Evolutionary conservation across 2,888 invertebrate genomes (phyloP), one percentile per base, ranked within the genome.

Genomic region (Anagyrus pseudococci): DNA sequence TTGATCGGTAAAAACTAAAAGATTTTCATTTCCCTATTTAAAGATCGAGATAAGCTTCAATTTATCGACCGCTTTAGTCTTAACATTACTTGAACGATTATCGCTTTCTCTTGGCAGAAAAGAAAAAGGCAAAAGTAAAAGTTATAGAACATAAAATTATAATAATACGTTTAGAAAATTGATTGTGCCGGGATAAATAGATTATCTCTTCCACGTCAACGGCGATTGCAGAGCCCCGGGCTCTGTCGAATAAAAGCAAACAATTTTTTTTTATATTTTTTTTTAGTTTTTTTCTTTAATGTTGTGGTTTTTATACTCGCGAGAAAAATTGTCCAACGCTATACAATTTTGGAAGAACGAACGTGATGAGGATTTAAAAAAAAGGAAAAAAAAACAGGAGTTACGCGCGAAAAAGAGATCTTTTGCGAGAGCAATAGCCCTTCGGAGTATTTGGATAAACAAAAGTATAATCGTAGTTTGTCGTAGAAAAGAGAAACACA

Each of bases 211-310:
- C n/a, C n/a, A n/a, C n/a, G n/a, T n/a, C n/a, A n/a, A n/a, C n/a
- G n/a, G n/a, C n/a, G n/a, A n/a, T n/a, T n/a, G 15, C 10, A 37
- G 8, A 37, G 15, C 8, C 33, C 2, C 15, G 15, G 33, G 33
- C 8, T 15, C 41, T 19, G 13, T 7, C 37, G 26, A 25, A 8
- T 8, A 37, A 58, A 50, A 41, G 22, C 53, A 58, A 62, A 62
- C 53, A 58, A 62, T 62, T 62, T 62, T 62, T 62, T 62, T 62
- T 56, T 7, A 15, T 17, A 4, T 17, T 57, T 62, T 46, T 43
- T 58, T 56, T 47, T 22, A 25, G 10, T n/a, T 59, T 59, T 53
- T 56, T 33, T 48, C 7, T 53, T 40, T 20, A 37, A 17, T 46
- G 20, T 33, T 43, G 58, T 55, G 41, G 57, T n/a, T 33, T 47